Percentiles rank a stretch among this genome's conserved stretches.
Evolutionary conservation across 92 coral and sea anemone genomes (phyloP).

Genomic region (Epizoanthus ramosus): DNA sequence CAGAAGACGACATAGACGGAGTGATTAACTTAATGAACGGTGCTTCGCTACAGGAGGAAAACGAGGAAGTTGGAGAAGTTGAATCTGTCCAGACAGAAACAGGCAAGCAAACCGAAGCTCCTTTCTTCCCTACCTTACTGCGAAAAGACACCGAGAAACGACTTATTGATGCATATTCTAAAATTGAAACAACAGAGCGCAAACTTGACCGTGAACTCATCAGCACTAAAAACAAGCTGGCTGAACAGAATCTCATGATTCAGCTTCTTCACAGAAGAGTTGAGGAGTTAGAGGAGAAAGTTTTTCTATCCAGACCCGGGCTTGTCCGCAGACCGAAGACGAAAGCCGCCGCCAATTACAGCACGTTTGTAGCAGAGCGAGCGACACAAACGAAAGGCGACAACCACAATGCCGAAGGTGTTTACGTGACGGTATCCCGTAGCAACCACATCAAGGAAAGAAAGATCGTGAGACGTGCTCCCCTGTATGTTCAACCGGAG

Average conservation of each 20-base stretch:
- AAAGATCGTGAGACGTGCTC: conserved; percentile 9
- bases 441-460: conserved; percentile 29
- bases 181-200: conserved; percentile 31
- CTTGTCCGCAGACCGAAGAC: conserved; percentile 19
- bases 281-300: conserved; percentile 33
- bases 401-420: conserved; percentile 25
- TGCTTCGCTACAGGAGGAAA: not conserved
- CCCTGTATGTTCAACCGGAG: conserved; percentile 11
- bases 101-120: not conserved
- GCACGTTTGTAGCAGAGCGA: conserved; percentile 31
- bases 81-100: not conserved
- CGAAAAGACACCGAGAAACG: conserved; percentile 36
- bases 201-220: conserved; percentile 20
- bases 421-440: conserved; percentile 37
- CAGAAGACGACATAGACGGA: not conserved
- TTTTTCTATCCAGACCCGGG: conserved; percentile 13
- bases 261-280: conserved; percentile 11
- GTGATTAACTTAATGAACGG: conserved; percentile 25
- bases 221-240: conserved; percentile 31
- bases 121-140: conserved; percentile 21
- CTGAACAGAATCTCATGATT: conserved; percentile 42
- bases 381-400: conserved; percentile 32
- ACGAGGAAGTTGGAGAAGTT: not conserved
- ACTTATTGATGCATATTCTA: conserved; percentile 28
- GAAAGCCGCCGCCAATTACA: conserved; percentile 15